phyloP scores from a whole-genome alignment of 1,140 invertebrate species.

The Latrodectus geometricus region DNA sequence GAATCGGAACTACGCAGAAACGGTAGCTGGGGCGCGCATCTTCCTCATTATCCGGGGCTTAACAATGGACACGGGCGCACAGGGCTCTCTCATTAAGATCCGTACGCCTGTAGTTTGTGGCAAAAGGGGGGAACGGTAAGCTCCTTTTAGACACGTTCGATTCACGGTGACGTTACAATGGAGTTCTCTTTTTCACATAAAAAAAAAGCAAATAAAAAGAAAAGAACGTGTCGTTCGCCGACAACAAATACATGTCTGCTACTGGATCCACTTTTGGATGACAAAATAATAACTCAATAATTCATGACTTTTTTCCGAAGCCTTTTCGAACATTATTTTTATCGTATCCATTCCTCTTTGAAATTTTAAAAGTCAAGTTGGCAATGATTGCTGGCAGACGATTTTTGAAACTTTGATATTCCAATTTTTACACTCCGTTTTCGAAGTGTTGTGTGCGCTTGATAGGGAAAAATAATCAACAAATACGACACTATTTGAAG shows the following conservation, averaged over 20 bases:
- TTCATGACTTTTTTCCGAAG: slow-evolving; percentile 47
- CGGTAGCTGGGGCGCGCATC: slow-evolving; percentile 44
- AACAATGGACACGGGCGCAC: slow-evolving; percentile 55
- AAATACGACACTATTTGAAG: not conserved
- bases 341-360: slow-evolving; percentile 21
- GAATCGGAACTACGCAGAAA: slow-evolving; percentile 57
- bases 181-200: slow-evolving; percentile 11
- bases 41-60: slow-evolving; percentile 59
- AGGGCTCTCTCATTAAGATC: slow-evolving; percentile 42
- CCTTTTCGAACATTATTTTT: slow-evolving; percentile 39
- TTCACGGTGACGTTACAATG: slow-evolving; percentile 46
- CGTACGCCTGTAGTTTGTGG: slow-evolving; percentile 42
- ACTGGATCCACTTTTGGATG: slow-evolving; percentile 51
- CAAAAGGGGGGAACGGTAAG: slow-evolving; percentile 46
- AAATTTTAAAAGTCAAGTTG: not conserved
- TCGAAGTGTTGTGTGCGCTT: not conserved
- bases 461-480: not conserved
- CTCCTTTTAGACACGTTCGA: slow-evolving; percentile 61
- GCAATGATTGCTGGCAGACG: slow-evolving; percentile 15
- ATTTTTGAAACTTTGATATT: slow-evolving; percentile 44
- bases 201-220: slow-evolving; percentile 31
- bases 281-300: slow-evolving; percentile 61
- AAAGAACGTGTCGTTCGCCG: slow-evolving; percentile 44
- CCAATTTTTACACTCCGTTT: not conserved
- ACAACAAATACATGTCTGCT: slow-evolving; percentile 53